phyloP scores from a whole-genome alignment of 2,113 vertebrate genomes.

The Herpailurus yagouaroundi region DNA sequence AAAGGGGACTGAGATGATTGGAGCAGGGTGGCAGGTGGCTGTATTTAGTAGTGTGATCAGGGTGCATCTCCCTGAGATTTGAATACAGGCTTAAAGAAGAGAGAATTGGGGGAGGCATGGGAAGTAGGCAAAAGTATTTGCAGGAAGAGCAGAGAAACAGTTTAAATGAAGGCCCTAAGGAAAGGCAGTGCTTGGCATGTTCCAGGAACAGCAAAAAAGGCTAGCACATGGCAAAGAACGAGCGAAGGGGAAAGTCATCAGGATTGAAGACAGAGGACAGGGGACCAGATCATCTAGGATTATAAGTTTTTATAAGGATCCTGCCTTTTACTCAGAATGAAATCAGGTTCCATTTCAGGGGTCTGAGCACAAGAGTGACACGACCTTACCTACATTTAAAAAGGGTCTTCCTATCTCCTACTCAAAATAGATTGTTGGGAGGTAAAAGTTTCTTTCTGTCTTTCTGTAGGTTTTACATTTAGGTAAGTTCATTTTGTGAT shows the following conservation, averaged over 20 bases:
- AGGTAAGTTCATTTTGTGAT: background rate
- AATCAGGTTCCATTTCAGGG: background rate
- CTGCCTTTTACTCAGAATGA: background rate
- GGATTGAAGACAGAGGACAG: background rate
- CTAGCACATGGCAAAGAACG: background rate
- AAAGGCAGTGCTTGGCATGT: background rate
- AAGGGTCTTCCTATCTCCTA: background rate
- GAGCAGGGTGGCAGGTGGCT: background rate
- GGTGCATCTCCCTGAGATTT: background rate
- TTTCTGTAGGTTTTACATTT: background rate
- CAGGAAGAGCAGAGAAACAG: background rate
- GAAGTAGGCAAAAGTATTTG: background rate
- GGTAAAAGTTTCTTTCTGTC: background rate
- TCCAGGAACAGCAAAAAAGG: background rate
- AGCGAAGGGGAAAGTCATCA: background rate
- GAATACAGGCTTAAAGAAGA: background rate
- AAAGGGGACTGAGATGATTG: background rate
- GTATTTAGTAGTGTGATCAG: background rate
- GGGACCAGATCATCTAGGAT: background rate
- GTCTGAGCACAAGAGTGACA: background rate
- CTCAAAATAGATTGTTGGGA: background rate
- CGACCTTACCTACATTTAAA: background rate
- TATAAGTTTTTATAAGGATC: background rate
- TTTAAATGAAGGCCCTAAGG: background rate
- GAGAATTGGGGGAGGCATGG: background rate